Percentiles rank a stretch among this genome's conserved stretches.
phyloP scores from a whole-genome alignment of 2,888 invertebrate species.

The Microctonus brassicae region DNA sequence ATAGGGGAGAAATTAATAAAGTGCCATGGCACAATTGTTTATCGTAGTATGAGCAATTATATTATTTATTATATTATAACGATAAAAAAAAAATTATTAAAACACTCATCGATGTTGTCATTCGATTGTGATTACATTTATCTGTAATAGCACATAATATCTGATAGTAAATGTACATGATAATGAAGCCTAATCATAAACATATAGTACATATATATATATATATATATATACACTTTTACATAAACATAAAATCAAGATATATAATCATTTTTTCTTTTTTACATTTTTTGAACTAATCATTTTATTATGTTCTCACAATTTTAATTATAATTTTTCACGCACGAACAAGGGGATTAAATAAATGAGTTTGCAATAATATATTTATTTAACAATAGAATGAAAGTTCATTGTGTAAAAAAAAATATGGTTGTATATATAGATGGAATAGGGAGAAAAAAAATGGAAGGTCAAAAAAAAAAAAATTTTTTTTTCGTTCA shows the following conservation, averaged over 20 bases:
- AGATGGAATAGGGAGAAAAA: neutral
- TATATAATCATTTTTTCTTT: neutral
- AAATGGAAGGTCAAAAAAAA: too few relatives aligned
- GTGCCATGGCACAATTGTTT: too few relatives aligned
- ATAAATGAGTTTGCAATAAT: neutral
- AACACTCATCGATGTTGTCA: neutral
- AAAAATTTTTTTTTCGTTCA: too few relatives aligned
- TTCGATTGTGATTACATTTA: neutral
- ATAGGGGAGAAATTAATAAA: neutral
- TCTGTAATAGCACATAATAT: neutral
- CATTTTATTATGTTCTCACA: too few relatives aligned
- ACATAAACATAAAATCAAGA: neutral
- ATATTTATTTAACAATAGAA: neutral
- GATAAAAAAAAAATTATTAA: neutral
- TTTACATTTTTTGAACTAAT: neutral
- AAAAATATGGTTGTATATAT: too few relatives aligned
- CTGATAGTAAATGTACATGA: constrained; percentile 27
- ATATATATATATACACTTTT: neutral
- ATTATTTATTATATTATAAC: too few relatives aligned
- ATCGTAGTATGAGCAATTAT: too few relatives aligned
- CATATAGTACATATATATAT: too few relatives aligned
- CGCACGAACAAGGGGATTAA: neutral
- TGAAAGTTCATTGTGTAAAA: neutral
- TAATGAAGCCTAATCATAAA: constrained; percentile 9
- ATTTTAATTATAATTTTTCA: too few relatives aligned